These are phyloP conservation scores for Melikaiella ostensackeni DNA, from an alignment of 2,888 invertebrate species.

Conservation along the genomic window DNA sequence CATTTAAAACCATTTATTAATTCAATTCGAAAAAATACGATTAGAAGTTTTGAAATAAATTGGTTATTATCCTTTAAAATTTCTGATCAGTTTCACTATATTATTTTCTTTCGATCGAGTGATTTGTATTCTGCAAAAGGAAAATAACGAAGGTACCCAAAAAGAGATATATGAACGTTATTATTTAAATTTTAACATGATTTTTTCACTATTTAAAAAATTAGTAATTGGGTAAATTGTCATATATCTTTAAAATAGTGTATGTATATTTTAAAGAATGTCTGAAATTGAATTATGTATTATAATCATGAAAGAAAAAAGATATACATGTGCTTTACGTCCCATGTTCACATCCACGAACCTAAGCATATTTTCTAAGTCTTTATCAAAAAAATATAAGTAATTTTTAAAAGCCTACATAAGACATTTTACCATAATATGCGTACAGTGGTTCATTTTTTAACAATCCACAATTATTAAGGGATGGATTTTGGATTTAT, in stretches of 20 bases:
- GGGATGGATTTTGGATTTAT: slow-evolving; percentile 10
- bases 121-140: neutral
- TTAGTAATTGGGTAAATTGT: neutral
- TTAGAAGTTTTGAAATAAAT: neutral
- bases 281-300: slow-evolving; percentile 7
- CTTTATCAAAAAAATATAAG: slow-evolving; percentile 3
- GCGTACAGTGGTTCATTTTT: neutral
- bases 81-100: neutral
- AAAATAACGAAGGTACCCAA: neutral
- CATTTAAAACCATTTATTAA: neutral
- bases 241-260: neutral
- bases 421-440: neutral
- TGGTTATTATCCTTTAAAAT: neutral
- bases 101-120: neutral
- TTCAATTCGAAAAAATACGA: neutral
- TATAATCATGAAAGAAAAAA: slow-evolving; percentile 8
- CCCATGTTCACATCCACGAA: neutral
- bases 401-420: neutral
- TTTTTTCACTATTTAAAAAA: neutral
- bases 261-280: neutral
- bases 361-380: neutral
- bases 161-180: too few species aligned
- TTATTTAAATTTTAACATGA: neutral
- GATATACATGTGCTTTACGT: slow-evolving; percentile 13
- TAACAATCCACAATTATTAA: neutral